phyloP scores from a whole-genome alignment of 2,113 vertebrate species.

The Ailurus styani region DNA sequence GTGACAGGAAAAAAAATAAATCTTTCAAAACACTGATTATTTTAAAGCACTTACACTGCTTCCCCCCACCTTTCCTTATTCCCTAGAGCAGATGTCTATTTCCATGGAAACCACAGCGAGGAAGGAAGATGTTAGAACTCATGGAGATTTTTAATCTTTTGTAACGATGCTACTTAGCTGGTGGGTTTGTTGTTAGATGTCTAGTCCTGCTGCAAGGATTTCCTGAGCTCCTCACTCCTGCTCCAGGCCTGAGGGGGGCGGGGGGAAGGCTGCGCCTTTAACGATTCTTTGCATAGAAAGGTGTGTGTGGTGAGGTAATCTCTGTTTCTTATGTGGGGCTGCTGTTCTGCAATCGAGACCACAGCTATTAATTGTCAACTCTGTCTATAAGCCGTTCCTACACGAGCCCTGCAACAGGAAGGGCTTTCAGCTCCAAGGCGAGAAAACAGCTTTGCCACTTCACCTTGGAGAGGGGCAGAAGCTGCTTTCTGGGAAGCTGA shows the following conservation, averaged over 20 bases:
- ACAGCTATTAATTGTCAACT: conserved; percentile 56
- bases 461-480: background rate
- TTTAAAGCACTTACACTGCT: conserved; percentile 75
- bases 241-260: background rate
- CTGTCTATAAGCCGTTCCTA: background rate
- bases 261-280: background rate
- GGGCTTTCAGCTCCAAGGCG: background rate
- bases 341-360: conserved; percentile 40
- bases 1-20: conserved; percentile 77
- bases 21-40: conserved; percentile 84
- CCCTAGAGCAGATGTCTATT: conserved; percentile 82
- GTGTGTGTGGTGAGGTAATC: background rate
- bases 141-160: conserved; percentile 73
- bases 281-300: background rate
- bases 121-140: conserved; percentile 73
- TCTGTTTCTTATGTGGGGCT: background rate
- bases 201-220: background rate
- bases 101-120: conserved; percentile 85
- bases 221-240: background rate
- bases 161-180: conserved; percentile 43
- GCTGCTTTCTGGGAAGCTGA: background rate
- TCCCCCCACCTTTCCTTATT: conserved; percentile 48
- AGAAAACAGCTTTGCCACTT: background rate
- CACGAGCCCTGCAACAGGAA: background rate
- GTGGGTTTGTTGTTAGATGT: conserved; percentile 41